Conservation (phyloP, 2,797 vertebrate species). For the Onychomys leucogaster region DNA sequence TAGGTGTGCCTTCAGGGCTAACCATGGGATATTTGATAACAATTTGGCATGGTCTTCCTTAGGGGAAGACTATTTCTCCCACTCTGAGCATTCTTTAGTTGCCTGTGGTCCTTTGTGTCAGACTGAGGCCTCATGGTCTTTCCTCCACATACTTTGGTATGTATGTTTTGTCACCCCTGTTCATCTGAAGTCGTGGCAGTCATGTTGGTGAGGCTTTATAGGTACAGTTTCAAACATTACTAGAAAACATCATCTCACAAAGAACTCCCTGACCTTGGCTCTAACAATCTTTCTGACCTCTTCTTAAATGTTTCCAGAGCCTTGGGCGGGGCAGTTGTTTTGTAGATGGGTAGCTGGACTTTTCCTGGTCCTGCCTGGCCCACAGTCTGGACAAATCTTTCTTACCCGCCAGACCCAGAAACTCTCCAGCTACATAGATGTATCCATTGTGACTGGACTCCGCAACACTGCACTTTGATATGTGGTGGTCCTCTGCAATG, state of each 20-base stretch:
- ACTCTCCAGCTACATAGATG: too few relatives aligned
- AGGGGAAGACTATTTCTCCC: too few relatives aligned
- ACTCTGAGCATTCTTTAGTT: background rate
- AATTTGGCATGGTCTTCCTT: too few relatives aligned
- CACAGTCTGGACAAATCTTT: too few relatives aligned
- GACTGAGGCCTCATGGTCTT: background rate
- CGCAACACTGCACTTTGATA: background rate
- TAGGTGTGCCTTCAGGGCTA: background rate
- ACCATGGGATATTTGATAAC: background rate
- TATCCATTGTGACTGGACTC: background rate
- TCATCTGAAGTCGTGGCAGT: fast-evolving
- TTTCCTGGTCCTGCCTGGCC: too few relatives aligned
- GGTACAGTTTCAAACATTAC: background rate
- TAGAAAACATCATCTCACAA: background rate
- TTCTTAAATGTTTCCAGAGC: background rate
- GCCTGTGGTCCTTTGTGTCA: background rate
- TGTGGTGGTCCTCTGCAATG: background rate
- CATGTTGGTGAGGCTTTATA: too few relatives aligned
- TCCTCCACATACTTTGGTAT: too few relatives aligned
- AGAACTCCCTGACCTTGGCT: background rate
- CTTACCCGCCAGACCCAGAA: too few relatives aligned
- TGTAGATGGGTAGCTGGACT: too few relatives aligned
- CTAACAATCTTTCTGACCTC: too few relatives aligned
- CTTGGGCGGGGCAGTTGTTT: too few relatives aligned
- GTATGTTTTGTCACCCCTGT: background rate